phyloP scores from a whole-genome alignment of 2,888 invertebrate species.

The Argyra leucocephala region DNA sequence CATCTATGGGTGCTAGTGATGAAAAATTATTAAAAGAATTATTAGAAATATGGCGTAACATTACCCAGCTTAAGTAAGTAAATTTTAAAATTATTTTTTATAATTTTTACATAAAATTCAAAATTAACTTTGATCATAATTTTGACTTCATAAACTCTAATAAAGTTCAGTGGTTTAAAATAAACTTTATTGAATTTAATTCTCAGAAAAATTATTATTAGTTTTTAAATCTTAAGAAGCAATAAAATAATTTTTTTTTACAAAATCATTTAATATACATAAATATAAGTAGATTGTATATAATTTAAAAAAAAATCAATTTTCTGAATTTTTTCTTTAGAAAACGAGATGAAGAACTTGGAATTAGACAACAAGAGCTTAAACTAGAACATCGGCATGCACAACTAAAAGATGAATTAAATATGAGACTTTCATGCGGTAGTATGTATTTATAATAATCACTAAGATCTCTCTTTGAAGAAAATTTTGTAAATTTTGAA shows the following conservation, averaged over 20 bases:
- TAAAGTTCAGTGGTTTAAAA: no score
- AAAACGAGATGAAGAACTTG: constrained; percentile 61
- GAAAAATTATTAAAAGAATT: constrained; percentile 43
- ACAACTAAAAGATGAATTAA: constrained; percentile 63
- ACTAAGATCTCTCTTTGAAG: background rate
- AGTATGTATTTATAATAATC: constrained; percentile 42
- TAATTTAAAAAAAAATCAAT: no score
- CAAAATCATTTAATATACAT: no score
- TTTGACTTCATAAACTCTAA: no score
- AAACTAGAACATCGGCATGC: constrained; percentile 75
- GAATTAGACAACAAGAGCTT: constrained; percentile 68
- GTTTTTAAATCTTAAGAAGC: no score
- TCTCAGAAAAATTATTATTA: no score
- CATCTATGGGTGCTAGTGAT: constrained; percentile 37
- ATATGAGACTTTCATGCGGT: constrained; percentile 54
- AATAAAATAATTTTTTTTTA: no score
- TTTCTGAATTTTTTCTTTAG: constrained; percentile 26
- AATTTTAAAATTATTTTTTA: background rate
- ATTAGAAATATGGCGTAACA: constrained; percentile 44
- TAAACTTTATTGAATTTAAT: no score
- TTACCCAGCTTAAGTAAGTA: constrained; percentile 43
- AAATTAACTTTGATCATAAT: no score
- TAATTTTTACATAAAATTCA: no score
- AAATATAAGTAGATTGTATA: no score
- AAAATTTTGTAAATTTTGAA: background rate